These are phyloP conservation scores for Mormoops blainvillei DNA, from an alignment of 2,113 vertebrate genomes.

Conservation along the genomic window DNA sequence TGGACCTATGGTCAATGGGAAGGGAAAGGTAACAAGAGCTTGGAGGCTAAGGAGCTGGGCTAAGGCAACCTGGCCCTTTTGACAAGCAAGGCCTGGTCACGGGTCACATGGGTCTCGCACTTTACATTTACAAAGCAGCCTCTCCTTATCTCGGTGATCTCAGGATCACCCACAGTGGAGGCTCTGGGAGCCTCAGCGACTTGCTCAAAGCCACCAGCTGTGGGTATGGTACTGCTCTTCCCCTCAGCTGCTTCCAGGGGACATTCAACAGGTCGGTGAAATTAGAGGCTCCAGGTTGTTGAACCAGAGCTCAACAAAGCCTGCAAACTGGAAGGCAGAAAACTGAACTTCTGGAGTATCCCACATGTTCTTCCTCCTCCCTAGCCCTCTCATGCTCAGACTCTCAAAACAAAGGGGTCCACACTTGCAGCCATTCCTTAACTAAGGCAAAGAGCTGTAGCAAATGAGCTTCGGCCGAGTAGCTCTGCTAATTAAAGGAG, in stretches of 20 bases:
- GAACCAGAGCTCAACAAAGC: accelerated
- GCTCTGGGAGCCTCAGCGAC: not conserved
- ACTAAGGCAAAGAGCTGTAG: not conserved
- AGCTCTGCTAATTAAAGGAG: not conserved
- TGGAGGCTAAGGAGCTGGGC: not conserved
- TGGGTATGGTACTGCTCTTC: not conserved
- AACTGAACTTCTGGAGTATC: not conserved
- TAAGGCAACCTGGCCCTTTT: not conserved
- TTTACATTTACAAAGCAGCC: not conserved
- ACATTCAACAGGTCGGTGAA: not conserved
- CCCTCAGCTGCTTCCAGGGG: not conserved
- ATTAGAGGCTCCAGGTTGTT: not conserved
- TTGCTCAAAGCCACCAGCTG: not conserved
- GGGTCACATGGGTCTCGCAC: accelerated
- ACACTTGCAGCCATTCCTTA: not conserved
- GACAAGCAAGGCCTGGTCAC: not conserved
- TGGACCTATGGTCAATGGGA: not conserved
- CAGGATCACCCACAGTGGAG: not conserved
- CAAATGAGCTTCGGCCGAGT: not conserved
- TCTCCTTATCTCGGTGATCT: not conserved
- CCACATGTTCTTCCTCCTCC: not conserved
- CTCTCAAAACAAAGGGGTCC: not conserved
- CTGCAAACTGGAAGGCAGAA: not conserved
- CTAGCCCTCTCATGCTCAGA: not conserved
- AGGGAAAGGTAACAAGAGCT: not conserved